Percentiles rank a stretch among this genome's conserved stretches.
These are phyloP conservation scores for Poecilia latipinna DNA, from an alignment of 2,113 vertebrate species.

Conservation along the genomic window DNA sequence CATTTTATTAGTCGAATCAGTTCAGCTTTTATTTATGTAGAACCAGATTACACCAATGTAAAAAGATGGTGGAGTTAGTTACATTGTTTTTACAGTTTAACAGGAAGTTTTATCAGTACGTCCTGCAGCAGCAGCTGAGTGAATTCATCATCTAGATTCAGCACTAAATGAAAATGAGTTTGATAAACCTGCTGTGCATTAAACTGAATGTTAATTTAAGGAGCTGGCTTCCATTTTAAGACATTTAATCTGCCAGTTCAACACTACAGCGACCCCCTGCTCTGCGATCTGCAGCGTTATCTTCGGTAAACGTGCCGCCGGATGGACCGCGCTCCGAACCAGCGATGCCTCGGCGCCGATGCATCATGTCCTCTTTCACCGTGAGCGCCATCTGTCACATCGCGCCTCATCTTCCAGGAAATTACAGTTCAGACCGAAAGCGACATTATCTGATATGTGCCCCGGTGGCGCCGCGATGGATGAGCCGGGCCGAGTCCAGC, in stretches of 20 bases:
- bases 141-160: too few species aligned
- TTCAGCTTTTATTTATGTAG: too few species aligned
- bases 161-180: too few species aligned
- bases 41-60: too few species aligned
- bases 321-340: neutral
- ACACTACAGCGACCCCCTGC: neutral
- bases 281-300: neutral
- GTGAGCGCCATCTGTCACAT: conserved; percentile 63
- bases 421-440: conserved; percentile 54
- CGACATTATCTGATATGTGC: conserved; percentile 49
- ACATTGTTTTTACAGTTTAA: too few species aligned
- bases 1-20: too few species aligned
- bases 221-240: neutral
- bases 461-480: conserved; percentile 13
- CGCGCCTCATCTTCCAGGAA: conserved; percentile 60
- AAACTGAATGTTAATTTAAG: too few species aligned
- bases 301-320: neutral
- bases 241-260: neutral
- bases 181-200: too few species aligned
- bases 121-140: too few species aligned
- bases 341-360: conserved; percentile 28
- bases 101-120: too few species aligned
- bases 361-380: conserved; percentile 49
- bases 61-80: too few species aligned
- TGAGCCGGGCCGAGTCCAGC: conserved; percentile 26